Evolutionary conservation across 1,140 invertebrate genomes (phyloP), one percentile per base, ranked within the genome.

Genomic region (Heliconius melpomene): DNA sequence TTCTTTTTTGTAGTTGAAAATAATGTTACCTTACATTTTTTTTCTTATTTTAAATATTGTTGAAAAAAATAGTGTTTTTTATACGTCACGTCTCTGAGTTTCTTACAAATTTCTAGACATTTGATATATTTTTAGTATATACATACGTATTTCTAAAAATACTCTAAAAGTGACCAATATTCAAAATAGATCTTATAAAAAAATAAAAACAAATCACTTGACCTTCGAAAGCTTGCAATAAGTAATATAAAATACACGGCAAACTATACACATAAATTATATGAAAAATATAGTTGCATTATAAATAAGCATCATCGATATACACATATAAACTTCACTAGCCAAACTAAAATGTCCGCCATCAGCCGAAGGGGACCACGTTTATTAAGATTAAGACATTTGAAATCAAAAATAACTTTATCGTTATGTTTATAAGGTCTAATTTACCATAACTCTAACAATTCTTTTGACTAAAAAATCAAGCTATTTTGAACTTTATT

Each of bases 291-390:
- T 66, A 70, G 18, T 13, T 60, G 38, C 38, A 46, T 9, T 20
- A 36, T 46, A 77, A 71, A 26, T 50, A 46, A 77, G 13, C 40
- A 78, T 26, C 71, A 78, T 78, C 77, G 77, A 74, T 74, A 79
- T n/a, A 57, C 38, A 71, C 72, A 54, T 77, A 81, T 57, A 80
- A 60, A 82, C 81, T 57, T 72, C 78, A 70, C 86, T 82, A 84
- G 60, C 40, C 77, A 88, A 86, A 87, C 82, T 86, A 89, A 89
- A 86, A 90, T 89, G 89, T 88, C 88, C 80, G 88, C 88, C 86
- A 84, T 75, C 78, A 82, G 77, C 72, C 77, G 72, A 78, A 84
- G 84, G 84, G 84, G 74, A 82, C 70, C 72, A 54, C 73, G 73
- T 81, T 77, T 78, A 84, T 84, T 82, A 82, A 66, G 23, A 66